These are phyloP conservation scores for Mycalesis mineus DNA, from an alignment of 2,888 invertebrate genomes.

Conservation along the genomic window DNA sequence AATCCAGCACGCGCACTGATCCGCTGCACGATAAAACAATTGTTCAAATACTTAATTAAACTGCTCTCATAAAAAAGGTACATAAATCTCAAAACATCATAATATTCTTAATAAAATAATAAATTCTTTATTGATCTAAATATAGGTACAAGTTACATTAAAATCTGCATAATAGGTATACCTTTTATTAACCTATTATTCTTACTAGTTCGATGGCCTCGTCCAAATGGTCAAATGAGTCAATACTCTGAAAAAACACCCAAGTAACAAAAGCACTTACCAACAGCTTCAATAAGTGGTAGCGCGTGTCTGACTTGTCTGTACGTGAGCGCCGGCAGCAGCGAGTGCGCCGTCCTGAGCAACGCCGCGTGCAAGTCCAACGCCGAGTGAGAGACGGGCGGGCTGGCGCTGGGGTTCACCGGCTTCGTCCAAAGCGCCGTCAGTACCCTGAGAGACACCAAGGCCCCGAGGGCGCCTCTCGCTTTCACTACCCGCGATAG, in stretches of 20 bases:
- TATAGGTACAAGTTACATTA: too few relatives aligned
- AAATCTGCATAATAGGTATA: too few relatives aligned
- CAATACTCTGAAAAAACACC: too few relatives aligned
- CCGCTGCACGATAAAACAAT: slow-evolving; percentile 41
- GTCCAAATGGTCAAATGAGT: too few relatives aligned
- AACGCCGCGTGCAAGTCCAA: slow-evolving; percentile 62
- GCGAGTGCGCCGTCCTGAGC: slow-evolving; percentile 80
- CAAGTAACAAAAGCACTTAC: slow-evolving; percentile 35
- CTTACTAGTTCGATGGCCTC: too few relatives aligned
- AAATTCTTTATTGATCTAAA: too few relatives aligned
- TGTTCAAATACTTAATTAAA: background rate
- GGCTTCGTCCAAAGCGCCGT: slow-evolving; percentile 76
- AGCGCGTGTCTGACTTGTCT: slow-evolving; percentile 80
- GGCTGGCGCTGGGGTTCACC: background rate
- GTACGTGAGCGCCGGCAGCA: slow-evolving; percentile 82
- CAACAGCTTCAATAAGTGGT: slow-evolving; percentile 84
- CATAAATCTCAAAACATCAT: too few relatives aligned
- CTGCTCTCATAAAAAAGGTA: too few relatives aligned
- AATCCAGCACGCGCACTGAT: slow-evolving; percentile 57
- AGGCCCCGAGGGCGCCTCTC: slow-evolving; percentile 53
- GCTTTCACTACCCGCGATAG: slow-evolving; percentile 60
- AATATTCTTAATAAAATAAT: too few relatives aligned
- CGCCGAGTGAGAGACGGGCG: slow-evolving; percentile 58
- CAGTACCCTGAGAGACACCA: slow-evolving; percentile 79
- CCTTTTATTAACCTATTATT: too few relatives aligned